These are phyloP conservation scores for Alethe castanea DNA, from an alignment of 2,113 vertebrate species.

Conservation along the genomic window DNA sequence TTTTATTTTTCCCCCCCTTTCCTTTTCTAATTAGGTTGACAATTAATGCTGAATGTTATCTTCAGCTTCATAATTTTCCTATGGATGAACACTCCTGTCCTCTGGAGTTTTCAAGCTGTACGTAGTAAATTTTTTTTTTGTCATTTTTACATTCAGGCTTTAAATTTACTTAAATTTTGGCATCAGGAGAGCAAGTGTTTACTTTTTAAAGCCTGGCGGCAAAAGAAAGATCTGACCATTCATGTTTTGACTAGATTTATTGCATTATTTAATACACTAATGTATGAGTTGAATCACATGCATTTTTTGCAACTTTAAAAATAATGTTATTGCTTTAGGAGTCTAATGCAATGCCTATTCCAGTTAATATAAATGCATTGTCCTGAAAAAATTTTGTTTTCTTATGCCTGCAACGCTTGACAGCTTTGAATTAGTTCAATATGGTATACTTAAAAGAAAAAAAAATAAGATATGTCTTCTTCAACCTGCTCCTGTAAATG, in stretches of 20 bases:
- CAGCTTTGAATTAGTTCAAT: background rate
- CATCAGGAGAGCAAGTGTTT: background rate
- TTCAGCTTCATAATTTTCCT: conserved; percentile 99
- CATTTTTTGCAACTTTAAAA: background rate
- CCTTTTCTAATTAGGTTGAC: conserved; percentile 87
- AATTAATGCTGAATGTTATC: conserved; percentile 98
- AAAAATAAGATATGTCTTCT: background rate
- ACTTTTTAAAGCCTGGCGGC: background rate
- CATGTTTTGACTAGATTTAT: background rate
- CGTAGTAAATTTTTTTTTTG: conserved; percentile 70
- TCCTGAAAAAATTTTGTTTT: background rate
- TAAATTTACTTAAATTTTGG: background rate
- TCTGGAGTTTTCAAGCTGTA: conserved; percentile 98
- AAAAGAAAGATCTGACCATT: background rate
- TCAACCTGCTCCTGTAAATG: background rate
- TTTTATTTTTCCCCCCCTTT: background rate
- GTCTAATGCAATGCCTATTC: background rate
- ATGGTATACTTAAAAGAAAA: background rate
- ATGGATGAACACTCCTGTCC: conserved; percentile 99
- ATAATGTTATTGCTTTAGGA: background rate
- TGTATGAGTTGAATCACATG: background rate
- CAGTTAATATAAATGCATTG: background rate
- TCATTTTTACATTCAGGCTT: background rate
- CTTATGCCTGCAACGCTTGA: background rate
- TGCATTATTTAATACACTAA: background rate